Percentiles rank a stretch among this genome's conserved stretches.
These are phyloP conservation scores for Eueides isabella DNA, from an alignment of 1,140 invertebrate genomes.

Conservation along the genomic window DNA sequence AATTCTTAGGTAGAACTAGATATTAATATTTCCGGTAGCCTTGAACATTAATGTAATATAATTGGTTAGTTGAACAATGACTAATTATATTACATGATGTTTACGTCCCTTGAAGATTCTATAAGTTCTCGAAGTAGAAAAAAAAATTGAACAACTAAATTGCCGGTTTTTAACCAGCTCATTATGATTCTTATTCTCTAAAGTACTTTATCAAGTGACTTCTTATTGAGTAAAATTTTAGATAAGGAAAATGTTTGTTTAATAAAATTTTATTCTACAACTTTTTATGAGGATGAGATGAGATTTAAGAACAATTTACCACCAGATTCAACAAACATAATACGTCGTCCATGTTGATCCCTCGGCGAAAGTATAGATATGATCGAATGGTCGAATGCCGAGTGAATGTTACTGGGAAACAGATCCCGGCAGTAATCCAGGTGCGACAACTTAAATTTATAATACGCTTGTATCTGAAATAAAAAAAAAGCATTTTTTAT, in stretches of 20 bases:
- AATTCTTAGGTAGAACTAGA: background rate
- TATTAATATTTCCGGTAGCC: background rate
- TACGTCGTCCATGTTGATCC: slow-evolving; percentile 88
- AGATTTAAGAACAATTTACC: slow-evolving; percentile 76
- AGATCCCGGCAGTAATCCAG: slow-evolving; percentile 86
- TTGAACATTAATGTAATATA: background rate
- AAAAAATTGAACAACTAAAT: too few relatives aligned
- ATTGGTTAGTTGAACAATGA: background rate
- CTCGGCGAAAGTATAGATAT: slow-evolving; percentile 88
- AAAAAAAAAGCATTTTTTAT: background rate
- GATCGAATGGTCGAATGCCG: slow-evolving; percentile 89
- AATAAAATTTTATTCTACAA: too few relatives aligned
- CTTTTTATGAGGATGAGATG: too few relatives aligned
- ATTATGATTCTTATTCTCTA: too few relatives aligned
- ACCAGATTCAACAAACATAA: slow-evolving; percentile 89
- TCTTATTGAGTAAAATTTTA: too few relatives aligned
- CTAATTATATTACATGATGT: too few relatives aligned
- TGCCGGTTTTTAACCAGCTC: too few relatives aligned
- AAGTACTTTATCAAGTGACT: too few relatives aligned
- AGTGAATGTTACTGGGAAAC: slow-evolving; percentile 85
- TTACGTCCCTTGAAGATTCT: too few relatives aligned
- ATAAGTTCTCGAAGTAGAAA: too few relatives aligned
- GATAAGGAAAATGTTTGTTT: too few relatives aligned
- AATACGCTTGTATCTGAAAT: slow-evolving; percentile 88
- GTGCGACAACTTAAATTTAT: slow-evolving; percentile 88